These are phyloP conservation scores for Oryzias javanicus DNA, from an alignment of 2,113 vertebrate species.

Conservation along the genomic window DNA sequence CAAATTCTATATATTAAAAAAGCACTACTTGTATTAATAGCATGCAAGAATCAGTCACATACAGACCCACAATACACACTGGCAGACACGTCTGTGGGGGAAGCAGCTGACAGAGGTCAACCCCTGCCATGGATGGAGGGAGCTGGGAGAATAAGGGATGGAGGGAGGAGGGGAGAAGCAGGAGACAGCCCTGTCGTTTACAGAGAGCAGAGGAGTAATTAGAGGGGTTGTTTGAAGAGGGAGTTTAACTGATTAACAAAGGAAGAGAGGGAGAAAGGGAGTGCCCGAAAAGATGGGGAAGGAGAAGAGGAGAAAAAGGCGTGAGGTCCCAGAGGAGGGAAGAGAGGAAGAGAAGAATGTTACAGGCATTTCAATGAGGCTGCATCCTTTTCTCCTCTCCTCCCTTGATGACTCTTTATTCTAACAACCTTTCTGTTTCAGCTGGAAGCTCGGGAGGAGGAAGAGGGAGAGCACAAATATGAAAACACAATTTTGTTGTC, in stretches of 20 bases:
- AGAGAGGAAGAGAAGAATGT: slow-evolving; percentile 63
- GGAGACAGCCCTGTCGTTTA: slow-evolving; percentile 72
- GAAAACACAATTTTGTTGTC: not conserved
- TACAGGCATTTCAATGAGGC: slow-evolving; percentile 80
- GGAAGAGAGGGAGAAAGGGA: slow-evolving; percentile 67
- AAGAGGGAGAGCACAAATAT: slow-evolving; percentile 28
- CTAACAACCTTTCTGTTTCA: slow-evolving; percentile 66
- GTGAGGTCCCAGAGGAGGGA: slow-evolving; percentile 67
- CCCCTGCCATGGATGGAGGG: slow-evolving; percentile 54
- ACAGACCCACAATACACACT: slow-evolving; percentile 4
- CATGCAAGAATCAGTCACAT: slow-evolving; percentile 48
- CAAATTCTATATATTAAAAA: slow-evolving; percentile 6
- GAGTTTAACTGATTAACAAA: slow-evolving; percentile 87
- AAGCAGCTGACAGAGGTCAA: slow-evolving; percentile 73
- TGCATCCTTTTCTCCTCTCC: slow-evolving; percentile 65
- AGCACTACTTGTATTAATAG: slow-evolving; percentile 37
- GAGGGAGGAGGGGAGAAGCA: slow-evolving; percentile 48
- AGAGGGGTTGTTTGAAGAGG: slow-evolving; percentile 84
- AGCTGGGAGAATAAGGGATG: slow-evolving; percentile 32
- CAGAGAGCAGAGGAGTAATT: slow-evolving; percentile 80
- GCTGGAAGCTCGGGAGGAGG: slow-evolving; percentile 47
- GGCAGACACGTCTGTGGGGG: slow-evolving; percentile 40
- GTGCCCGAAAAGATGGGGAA: slow-evolving; percentile 63
- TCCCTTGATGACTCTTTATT: slow-evolving; percentile 73
- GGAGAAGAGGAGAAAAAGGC: slow-evolving; percentile 68